Percentiles rank a stretch among this genome's conserved stretches.
Evolutionary conservation across 2,113 vertebrate genomes (phyloP).

Genomic region (Ctenodactylus gundi): DNA sequence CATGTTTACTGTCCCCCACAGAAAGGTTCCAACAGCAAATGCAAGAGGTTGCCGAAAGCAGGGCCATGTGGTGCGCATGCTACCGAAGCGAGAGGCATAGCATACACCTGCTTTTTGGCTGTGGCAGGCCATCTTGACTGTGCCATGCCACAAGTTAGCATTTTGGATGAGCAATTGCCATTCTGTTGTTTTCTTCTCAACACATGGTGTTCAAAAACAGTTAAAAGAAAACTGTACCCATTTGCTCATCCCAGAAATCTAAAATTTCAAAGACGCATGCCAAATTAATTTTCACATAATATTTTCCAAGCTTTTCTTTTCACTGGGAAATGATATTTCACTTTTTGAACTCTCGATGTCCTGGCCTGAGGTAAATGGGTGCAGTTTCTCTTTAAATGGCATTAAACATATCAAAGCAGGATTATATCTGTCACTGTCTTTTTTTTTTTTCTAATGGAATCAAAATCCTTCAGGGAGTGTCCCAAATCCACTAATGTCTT

Average conservation of each 20-base stretch:
- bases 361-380: constrained; percentile 76
- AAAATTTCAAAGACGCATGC: constrained; percentile 81
- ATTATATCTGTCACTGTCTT: constrained; percentile 73
- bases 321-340: constrained; percentile 69
- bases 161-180: constrained; percentile 90
- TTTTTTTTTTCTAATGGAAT: constrained; percentile 72
- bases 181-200: constrained; percentile 91
- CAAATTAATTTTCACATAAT: constrained; percentile 84
- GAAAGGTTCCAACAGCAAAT: constrained; percentile 80
- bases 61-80: constrained; percentile 84
- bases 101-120: constrained; percentile 86
- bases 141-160: constrained; percentile 87
- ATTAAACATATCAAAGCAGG: constrained; percentile 70
- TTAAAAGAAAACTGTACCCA: constrained; percentile 88
- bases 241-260: constrained; percentile 88
- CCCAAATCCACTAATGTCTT: constrained; percentile 76
- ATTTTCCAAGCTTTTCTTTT: constrained; percentile 78
- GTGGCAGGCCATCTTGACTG: constrained; percentile 80
- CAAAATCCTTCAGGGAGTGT: constrained; percentile 78
- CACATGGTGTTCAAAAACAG: constrained; percentile 91
- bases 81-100: constrained; percentile 79
- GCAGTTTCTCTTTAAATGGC: constrained; percentile 70
- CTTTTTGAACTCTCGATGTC: constrained; percentile 75
- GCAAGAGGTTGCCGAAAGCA: constrained; percentile 82
- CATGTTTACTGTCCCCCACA: constrained; percentile 71